These are phyloP conservation scores for Sebastiscus tertius DNA, from an alignment of 2,797 vertebrate genomes.

Conservation along the genomic window DNA sequence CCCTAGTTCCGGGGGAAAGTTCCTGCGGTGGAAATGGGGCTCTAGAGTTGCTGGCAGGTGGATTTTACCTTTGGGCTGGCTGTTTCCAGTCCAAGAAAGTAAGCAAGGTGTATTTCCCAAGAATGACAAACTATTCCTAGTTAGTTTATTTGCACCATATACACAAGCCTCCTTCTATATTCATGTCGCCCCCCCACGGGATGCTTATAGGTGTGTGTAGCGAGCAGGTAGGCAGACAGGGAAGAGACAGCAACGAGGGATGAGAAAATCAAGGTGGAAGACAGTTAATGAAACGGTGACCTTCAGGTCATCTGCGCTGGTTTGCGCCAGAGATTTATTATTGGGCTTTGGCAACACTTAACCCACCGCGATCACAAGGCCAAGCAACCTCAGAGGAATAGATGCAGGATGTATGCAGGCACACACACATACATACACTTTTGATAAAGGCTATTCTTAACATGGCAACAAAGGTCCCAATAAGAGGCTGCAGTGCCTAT, in stretches of 20 bases:
- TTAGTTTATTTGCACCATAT: background rate
- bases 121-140: background rate
- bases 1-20: too few relatives aligned
- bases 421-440: background rate
- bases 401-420: constrained; percentile 9
- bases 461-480: constrained; percentile 23
- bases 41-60: too few relatives aligned
- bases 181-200: background rate
- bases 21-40: too few relatives aligned
- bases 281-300: constrained; percentile 82
- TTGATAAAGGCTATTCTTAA: constrained; percentile 39
- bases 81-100: background rate
- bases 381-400: constrained; percentile 42
- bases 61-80: too few relatives aligned
- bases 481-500: constrained; percentile 39
- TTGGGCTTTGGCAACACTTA: constrained; percentile 72
- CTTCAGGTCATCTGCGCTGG: constrained; percentile 75
- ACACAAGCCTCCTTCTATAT: background rate
- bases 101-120: background rate
- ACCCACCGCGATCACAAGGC: constrained; percentile 64
- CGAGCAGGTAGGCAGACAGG: background rate
- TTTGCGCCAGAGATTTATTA: constrained; percentile 81
- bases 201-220: constrained; percentile 2
- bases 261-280: constrained; percentile 80
- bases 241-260: constrained; percentile 40